Percentiles rank a stretch among this genome's conserved stretches.
These are phyloP conservation scores for Trachymyrmex septentrionalis DNA, from an alignment of 1,140 invertebrate genomes.

Conservation along the genomic window DNA sequence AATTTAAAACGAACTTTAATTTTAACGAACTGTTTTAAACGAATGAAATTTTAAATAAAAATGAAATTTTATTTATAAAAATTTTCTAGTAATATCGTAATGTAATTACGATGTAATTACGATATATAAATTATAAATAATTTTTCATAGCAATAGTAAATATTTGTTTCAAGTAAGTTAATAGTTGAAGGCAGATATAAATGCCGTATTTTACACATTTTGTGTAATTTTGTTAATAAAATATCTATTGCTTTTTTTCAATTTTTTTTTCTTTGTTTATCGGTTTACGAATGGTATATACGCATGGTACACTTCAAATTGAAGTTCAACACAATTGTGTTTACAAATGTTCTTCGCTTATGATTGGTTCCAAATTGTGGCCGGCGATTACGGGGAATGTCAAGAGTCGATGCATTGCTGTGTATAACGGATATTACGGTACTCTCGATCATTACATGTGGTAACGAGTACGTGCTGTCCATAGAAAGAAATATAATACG, in stretches of 20 bases:
- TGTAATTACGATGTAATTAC: too few species aligned
- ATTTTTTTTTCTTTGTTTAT: neutral
- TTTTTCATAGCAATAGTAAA: neutral
- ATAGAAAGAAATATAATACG: constrained; percentile 47
- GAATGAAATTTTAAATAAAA: too few species aligned
- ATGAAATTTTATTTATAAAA: neutral
- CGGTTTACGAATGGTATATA: neutral
- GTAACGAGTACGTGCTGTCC: constrained; percentile 37
- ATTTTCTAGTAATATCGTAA: neutral
- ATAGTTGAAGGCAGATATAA: neutral
- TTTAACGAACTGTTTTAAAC: neutral
- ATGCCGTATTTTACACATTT: neutral
- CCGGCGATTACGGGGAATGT: constrained; percentile 40
- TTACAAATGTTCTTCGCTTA: constrained; percentile 50
- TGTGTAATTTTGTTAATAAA: neutral
- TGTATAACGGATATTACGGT: constrained; percentile 62
- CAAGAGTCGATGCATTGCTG: constrained; percentile 52
- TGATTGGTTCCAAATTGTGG: constrained; percentile 47
- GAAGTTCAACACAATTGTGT: neutral
- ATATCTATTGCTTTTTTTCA: neutral
- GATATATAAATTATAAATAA: neutral
- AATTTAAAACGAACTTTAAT: neutral
- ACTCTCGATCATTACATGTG: constrained; percentile 54
- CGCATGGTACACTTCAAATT: constrained; percentile 10
- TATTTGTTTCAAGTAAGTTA: neutral